Evolutionary conservation across 2,113 vertebrate species (phyloP).

Genomic region (Antigone vipio): DNA sequence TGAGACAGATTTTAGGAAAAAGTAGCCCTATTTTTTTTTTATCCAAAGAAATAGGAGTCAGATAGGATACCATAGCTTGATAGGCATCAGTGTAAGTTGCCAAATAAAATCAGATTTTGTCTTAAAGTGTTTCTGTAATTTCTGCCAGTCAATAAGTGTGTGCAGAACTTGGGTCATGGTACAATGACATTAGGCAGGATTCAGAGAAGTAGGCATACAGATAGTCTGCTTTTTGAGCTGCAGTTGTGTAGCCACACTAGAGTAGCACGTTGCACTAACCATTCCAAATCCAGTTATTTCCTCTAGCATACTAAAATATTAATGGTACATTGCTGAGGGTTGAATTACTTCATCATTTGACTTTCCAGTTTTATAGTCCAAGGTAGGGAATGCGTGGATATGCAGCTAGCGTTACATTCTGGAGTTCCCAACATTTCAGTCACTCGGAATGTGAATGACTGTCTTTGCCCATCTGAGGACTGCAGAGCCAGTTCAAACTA

Average conservation of each 20-base stretch:
- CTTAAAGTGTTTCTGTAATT: neutral
- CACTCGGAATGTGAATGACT: neutral
- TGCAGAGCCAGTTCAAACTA: neutral
- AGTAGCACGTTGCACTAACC: neutral
- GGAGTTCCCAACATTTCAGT: neutral
- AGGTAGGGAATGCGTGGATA: neutral
- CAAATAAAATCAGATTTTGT: neutral
- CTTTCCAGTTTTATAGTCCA: neutral
- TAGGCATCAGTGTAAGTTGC: neutral
- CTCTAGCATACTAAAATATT: neutral
- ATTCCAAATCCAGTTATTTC: neutral
- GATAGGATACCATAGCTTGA: neutral
- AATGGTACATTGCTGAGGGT: neutral
- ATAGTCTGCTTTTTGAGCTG: neutral
- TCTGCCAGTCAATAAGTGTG: neutral
- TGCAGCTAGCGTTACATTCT: neutral
- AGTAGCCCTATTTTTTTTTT: neutral
- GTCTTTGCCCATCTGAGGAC: neutral
- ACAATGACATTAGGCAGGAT: neutral
- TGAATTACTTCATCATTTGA: neutral
- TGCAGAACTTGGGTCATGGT: neutral
- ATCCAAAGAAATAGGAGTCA: neutral
- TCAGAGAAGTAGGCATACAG: neutral
- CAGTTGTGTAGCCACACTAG: neutral
- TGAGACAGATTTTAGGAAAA: neutral